These are phyloP conservation scores for Nibea albiflora DNA, from an alignment of 2,113 vertebrate genomes.

Conservation along the genomic window DNA sequence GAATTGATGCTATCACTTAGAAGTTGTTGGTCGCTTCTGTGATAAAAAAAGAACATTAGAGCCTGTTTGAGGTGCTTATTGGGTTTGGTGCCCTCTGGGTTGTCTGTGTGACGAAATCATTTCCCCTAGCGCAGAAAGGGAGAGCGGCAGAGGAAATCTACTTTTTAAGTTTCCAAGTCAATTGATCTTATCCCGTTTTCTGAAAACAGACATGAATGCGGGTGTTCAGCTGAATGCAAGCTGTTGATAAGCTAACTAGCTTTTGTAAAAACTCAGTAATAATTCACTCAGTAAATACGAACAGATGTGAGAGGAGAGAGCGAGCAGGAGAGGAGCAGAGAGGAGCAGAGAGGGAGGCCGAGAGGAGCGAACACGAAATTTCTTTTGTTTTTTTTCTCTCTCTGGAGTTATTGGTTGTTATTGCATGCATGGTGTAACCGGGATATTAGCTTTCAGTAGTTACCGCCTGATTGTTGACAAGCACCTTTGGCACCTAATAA, in stretches of 20 bases:
- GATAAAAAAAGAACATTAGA: conserved; percentile 28
- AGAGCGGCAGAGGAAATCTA: conserved; percentile 16
- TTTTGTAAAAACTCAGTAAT: conserved; percentile 57
- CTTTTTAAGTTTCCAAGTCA: conserved; percentile 28
- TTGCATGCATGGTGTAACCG: conserved; percentile 2
- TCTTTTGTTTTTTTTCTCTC: background rate
- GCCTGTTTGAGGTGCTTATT: conserved; percentile 19
- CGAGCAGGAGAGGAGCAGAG: background rate
- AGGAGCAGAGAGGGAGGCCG: background rate
- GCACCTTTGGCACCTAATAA: conserved; percentile 22
- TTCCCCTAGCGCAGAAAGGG: conserved; percentile 26
- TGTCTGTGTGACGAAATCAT: conserved; percentile 36
- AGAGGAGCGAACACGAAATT: conserved; percentile 9
- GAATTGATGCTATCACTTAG: background rate
- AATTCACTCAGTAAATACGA: conserved; percentile 57
- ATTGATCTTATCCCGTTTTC: conserved; percentile 59
- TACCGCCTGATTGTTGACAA: conserved; percentile 28
- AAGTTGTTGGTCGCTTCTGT: conserved; percentile 18
- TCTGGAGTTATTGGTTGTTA: background rate
- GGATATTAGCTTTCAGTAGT: conserved; percentile 12
- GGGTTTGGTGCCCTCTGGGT: conserved; percentile 26
- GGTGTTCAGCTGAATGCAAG: conserved; percentile 50
- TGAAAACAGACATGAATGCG: conserved; percentile 37
- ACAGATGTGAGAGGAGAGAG: conserved; percentile 45
- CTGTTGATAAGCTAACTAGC: conserved; percentile 62